Base-by-base conservation (phyloP, 1,140 invertebrate species). In the Zaprionus gabonicus region DNA sequence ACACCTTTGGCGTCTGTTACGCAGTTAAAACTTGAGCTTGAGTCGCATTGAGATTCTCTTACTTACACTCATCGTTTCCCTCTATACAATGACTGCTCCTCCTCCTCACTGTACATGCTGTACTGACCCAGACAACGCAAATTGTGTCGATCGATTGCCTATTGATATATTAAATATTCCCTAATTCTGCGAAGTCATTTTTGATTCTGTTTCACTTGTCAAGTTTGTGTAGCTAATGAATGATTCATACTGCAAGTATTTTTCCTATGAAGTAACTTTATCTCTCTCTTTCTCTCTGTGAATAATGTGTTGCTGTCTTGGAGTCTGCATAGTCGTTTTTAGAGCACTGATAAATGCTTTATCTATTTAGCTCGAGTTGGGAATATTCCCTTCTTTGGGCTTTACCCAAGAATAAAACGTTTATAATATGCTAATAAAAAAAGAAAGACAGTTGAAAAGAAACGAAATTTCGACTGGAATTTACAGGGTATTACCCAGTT, bases 131-230 rank as follows among this genome's bases (percentile, higher is more conserved):
- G 28, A 44, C 67, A 69, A 69, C 17, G 49, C 15, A 2, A 28
- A 44, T 15, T 34, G 23, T 25, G 7, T 13, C 27, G 25, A 23
- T 49, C 15, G 55, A 53, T 31, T 23, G 17, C 25, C 36, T 4
- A 66, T 36, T 13, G 12, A 66, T 20, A 20, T 20, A 51, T 51
- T 7, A 28, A 25, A 23, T 23, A 23, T 51, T 41, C 41, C 31
- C 17, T 13, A 66, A 72, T 72, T 59, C 53, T 64, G 67, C 59
- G 28, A 46, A 56, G 72, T 70, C 51, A 76, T 58, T 71, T 73
- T 17, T 44, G 28, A 68, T 51, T 51, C 46, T 25, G 46, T 51
- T 25, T 25, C 56, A 73, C 60, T 68, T 68, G 57, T 38, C 59
- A 65, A 64, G 34, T 63, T 31, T 57, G 31, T 34, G 3, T 34